Percentiles rank a stretch among this genome's conserved stretches.
Conservation (phyloP, 2,888 invertebrate genomes). For the Lepidochrysops patricia region DNA sequence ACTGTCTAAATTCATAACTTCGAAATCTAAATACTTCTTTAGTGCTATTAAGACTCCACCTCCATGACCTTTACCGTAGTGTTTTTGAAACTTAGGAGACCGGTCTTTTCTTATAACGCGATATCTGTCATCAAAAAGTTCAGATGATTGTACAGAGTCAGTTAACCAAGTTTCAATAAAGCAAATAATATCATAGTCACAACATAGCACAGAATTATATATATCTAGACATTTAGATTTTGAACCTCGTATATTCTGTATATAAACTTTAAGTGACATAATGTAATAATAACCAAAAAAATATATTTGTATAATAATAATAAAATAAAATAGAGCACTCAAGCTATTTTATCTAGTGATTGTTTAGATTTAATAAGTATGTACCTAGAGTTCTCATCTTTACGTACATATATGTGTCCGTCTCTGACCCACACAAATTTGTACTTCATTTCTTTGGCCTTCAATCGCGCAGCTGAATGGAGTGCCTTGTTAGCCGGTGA, state of each 20-base stretch:
- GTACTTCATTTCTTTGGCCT: slow-evolving; percentile 21
- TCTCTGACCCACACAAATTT: slow-evolving; percentile 21
- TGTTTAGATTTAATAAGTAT: neutral
- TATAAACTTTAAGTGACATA: neutral
- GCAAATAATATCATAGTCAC: neutral
- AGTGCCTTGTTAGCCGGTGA: slow-evolving; percentile 22
- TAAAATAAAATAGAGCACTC: neutral
- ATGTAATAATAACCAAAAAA: no score
- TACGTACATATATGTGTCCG: slow-evolving; percentile 24
- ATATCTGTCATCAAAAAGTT: neutral
- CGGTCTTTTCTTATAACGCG: neutral
- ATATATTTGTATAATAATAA: neutral
- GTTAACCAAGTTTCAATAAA: neutral
- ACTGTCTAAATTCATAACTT: no score
- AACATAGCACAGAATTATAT: neutral
- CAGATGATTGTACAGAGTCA: neutral
- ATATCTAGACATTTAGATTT: neutral
- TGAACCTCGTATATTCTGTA: neutral
- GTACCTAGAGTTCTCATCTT: slow-evolving; percentile 8
- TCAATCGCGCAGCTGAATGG: slow-evolving; percentile 22
- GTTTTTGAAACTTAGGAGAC: neutral
- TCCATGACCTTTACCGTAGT: neutral
- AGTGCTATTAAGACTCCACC: no score
- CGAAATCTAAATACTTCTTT: no score
- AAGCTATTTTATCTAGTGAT: neutral